phyloP scores from a whole-genome alignment of 1,140 invertebrate genomes.

The Drosophila nigrodunni region DNA sequence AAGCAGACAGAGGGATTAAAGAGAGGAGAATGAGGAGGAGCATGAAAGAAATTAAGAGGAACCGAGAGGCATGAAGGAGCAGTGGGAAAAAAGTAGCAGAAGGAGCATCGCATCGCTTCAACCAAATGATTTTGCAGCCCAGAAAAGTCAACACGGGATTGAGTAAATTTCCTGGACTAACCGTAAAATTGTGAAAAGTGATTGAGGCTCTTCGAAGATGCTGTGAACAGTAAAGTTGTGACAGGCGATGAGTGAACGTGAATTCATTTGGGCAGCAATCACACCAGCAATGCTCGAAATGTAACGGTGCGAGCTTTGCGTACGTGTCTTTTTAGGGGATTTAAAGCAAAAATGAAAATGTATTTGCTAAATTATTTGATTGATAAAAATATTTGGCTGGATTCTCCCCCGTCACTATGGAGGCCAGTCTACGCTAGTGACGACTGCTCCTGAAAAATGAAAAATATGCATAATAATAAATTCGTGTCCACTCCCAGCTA shows the following conservation, averaged over 20 bases:
- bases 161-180: conserved; percentile 37
- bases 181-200: conserved; percentile 21
- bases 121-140: conserved; percentile 44
- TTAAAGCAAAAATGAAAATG: too few species aligned
- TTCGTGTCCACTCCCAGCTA: too few species aligned
- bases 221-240: conserved; percentile 4
- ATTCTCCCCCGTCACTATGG: too few species aligned
- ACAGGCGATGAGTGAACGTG: neutral
- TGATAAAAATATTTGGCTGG: too few species aligned
- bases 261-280: neutral
- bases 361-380: too few species aligned
- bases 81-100: neutral
- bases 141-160: conserved; percentile 44
- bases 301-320: too few species aligned
- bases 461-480: too few species aligned
- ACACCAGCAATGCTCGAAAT: too few species aligned
- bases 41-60: too few species aligned
- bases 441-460: too few species aligned
- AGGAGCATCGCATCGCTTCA: conserved; percentile 7
- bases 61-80: neutral
- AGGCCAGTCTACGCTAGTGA: too few species aligned
- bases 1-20: conserved; percentile 15
- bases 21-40: neutral
- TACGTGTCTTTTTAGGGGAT: too few species aligned
- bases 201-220: conserved; percentile 16